Evolutionary conservation across 2,797 vertebrate species (phyloP).

Genomic region (Lophius americanus): DNA sequence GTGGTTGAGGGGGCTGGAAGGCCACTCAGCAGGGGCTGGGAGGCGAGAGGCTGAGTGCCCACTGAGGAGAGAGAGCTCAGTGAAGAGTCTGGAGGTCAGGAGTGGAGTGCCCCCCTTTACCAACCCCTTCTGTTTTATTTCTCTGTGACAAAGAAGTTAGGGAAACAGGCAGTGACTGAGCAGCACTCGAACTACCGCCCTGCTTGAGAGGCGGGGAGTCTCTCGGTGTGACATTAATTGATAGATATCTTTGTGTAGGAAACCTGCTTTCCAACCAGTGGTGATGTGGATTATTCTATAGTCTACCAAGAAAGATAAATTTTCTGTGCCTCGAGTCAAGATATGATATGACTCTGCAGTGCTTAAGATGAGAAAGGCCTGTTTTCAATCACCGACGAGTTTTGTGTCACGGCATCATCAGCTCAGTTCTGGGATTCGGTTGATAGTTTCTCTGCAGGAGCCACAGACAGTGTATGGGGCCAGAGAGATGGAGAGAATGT

Average conservation of each 20-base stretch:
- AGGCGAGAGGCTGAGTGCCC: slow-evolving; percentile 50
- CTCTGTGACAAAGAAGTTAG: slow-evolving; percentile 74
- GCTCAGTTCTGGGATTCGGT: slow-evolving; percentile 78
- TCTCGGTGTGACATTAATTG: slow-evolving; percentile 70
- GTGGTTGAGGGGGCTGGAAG: slow-evolving; percentile 50
- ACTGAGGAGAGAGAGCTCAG: slow-evolving; percentile 46
- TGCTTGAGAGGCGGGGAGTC: slow-evolving; percentile 28
- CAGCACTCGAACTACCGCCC: slow-evolving; percentile 64
- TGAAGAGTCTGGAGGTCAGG: slow-evolving; percentile 79
- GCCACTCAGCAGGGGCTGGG: slow-evolving; percentile 70
- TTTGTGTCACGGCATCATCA: slow-evolving; percentile 56
- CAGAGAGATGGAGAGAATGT: slow-evolving; percentile 66
- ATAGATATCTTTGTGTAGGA: slow-evolving; percentile 59
- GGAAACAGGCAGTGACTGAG: slow-evolving; percentile 72
- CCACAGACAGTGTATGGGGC: slow-evolving; percentile 60
- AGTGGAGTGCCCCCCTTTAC: slow-evolving; percentile 56
- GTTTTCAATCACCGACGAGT: slow-evolving; percentile 76
- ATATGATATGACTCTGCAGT: slow-evolving; percentile 57
- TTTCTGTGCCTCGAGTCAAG: slow-evolving; percentile 50
- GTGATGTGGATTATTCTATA: slow-evolving; percentile 52
- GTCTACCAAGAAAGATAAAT: slow-evolving; percentile 50
- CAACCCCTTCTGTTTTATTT: slow-evolving; percentile 70
- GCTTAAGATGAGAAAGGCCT: slow-evolving; percentile 71
- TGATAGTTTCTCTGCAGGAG: slow-evolving; percentile 62
- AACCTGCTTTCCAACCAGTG: slow-evolving; percentile 42